A percentile compares a stretch with the other conserved stretches of the same genome.
Conservation (phyloP, 2,888 invertebrate species). For the Trachelus troglodyta region DNA sequence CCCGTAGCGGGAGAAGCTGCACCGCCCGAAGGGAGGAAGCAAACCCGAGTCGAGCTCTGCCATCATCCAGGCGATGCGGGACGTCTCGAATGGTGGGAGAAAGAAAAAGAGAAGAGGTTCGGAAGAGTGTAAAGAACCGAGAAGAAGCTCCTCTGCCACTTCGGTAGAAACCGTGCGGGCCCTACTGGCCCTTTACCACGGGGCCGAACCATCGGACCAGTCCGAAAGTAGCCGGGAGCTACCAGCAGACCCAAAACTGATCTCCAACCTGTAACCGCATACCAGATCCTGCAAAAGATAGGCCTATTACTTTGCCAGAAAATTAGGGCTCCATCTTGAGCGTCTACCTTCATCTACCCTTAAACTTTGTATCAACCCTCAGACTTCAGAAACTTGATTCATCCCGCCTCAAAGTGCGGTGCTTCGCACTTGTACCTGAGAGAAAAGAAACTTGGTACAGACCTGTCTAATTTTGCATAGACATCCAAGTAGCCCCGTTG, state of each 20-base stretch:
- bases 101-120: slow-evolving; percentile 6
- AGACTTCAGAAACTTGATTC: too few species aligned
- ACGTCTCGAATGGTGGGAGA: slow-evolving; percentile 29
- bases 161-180: slow-evolving; percentile 3
- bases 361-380: not conserved
- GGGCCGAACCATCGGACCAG: slow-evolving; percentile 8
- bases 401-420: too few species aligned
- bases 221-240: slow-evolving; percentile 18
- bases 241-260: slow-evolving; percentile 4
- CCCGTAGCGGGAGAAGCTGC: slow-evolving; percentile 52
- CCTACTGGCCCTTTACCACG: slow-evolving; percentile 3
- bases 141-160: slow-evolving; percentile 17
- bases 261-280: slow-evolving; percentile 22
- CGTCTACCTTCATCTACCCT: not conserved
- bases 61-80: slow-evolving; percentile 24
- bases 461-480: not conserved
- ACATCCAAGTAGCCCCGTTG: not conserved
- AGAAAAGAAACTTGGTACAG: not conserved
- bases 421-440: too few species aligned
- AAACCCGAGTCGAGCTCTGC: slow-evolving; percentile 30
- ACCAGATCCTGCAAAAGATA: slow-evolving; percentile 24
- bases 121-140: slow-evolving; percentile 13
- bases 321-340: not conserved
- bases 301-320: not conserved
- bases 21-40: slow-evolving; percentile 55